A percentile compares a stretch with the other conserved stretches of the same genome.
phyloP scores from a whole-genome alignment of 2,888 invertebrate genomes.

The Brachylomia viminalis region DNA sequence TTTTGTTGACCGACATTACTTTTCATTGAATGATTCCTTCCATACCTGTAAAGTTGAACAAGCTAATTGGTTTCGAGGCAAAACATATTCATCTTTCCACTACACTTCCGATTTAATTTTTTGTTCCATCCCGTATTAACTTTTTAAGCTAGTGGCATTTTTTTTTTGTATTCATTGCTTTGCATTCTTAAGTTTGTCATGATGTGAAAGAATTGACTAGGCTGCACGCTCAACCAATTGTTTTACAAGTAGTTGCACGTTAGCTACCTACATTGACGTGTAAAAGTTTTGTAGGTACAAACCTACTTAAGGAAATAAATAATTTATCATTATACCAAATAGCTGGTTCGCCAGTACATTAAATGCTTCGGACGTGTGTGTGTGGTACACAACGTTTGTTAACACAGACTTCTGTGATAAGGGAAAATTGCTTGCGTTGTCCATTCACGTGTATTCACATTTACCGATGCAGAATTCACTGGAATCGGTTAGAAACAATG shows the following conservation, averaged over 20 bases:
- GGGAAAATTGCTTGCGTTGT: conserved; percentile 9
- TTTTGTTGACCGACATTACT: conserved; percentile 52
- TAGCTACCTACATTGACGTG: no score
- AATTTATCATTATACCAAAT: neutral
- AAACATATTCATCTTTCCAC: neutral
- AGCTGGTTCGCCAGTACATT: neutral
- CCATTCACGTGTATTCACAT: conserved; percentile 36
- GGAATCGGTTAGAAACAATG: conserved; percentile 25
- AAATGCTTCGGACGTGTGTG: neutral
- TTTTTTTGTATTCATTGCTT: no score
- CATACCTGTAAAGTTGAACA: neutral
- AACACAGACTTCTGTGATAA: conserved; percentile 4
- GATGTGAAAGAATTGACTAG: neutral
- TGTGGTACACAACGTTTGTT: conserved; percentile 5
- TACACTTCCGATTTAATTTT: neutral
- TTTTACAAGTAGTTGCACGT: conserved; percentile 1
- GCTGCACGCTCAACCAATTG: neutral
- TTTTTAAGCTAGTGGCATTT: neutral
- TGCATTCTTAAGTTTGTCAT: neutral
- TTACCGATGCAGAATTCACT: conserved; percentile 29
- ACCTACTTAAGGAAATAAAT: no score
- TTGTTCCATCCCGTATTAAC: neutral
- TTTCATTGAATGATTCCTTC: conserved; percentile 29
- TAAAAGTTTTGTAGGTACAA: no score
- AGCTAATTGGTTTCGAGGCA: neutral